A percentile compares a stretch with the other conserved stretches of the same genome.
Conservation (phyloP, 2,888 invertebrate species). For the Tenthredo mesomela region DNA sequence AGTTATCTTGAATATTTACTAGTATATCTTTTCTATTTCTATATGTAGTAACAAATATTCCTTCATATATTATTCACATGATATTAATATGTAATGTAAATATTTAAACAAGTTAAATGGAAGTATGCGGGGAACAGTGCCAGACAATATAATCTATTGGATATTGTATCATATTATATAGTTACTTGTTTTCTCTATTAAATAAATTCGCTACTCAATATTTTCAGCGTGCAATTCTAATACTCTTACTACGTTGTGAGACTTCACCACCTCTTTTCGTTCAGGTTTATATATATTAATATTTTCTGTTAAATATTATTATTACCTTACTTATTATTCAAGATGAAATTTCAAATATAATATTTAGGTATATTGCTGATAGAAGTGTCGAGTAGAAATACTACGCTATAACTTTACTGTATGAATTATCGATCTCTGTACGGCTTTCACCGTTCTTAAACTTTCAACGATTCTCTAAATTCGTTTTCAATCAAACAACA, state of each 20-base stretch:
- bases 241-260: background rate
- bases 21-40: constrained; percentile 5
- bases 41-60: background rate
- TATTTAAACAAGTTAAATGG: constrained; percentile 13
- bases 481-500: background rate
- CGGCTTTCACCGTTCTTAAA: background rate
- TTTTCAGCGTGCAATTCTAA: background rate
- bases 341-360: constrained; percentile 11
- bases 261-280: background rate
- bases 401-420: background rate
- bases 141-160: background rate
- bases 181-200: background rate
- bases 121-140: constrained; percentile 28
- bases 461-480: background rate
- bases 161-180: background rate
- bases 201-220: constrained; percentile 6
- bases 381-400: constrained; percentile 12
- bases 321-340: constrained; percentile 15
- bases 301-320: constrained; percentile 11
- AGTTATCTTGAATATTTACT: background rate
- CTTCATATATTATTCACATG: background rate
- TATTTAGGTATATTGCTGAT: background rate
- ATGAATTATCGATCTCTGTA: background rate
- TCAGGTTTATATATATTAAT: constrained; percentile 22
- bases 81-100: constrained; percentile 1